Conservation (phyloP, 2,797 vertebrate species). For the Paratrypauchen microcephalus region DNA sequence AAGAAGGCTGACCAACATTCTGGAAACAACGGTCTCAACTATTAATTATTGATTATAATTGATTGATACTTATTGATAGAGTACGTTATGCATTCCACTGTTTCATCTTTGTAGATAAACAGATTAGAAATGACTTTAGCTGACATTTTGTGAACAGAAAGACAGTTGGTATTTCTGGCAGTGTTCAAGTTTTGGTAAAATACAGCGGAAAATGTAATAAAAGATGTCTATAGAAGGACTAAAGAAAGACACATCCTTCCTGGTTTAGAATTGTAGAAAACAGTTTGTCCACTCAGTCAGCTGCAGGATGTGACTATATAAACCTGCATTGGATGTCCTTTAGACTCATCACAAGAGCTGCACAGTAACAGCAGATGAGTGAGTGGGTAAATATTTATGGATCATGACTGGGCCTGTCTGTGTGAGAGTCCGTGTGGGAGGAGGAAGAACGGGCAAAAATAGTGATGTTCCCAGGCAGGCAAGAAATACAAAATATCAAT, state of each 20-base stretch:
- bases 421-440: conserved; percentile 47
- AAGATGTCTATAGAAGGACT: conserved; percentile 21
- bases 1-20: too few species aligned
- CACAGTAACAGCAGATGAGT: conserved; percentile 52
- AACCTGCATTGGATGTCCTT: conserved; percentile 53
- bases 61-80: too few species aligned
- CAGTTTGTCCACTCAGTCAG: conserved; percentile 35
- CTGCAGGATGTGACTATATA: conserved; percentile 57
- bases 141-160: background rate
- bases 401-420: conserved; percentile 38
- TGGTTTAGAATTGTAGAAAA: conserved; percentile 24
- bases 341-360: conserved; percentile 40
- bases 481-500: conserved; percentile 32
- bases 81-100: too few species aligned
- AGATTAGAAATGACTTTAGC: background rate
- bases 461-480: conserved; percentile 28
- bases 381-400: conserved; percentile 66
- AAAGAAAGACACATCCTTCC: conserved; percentile 43
- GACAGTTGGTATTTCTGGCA: background rate
- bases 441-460: conserved; percentile 49
- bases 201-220: conserved; percentile 25
- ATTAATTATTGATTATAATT: too few species aligned
- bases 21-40: too few species aligned
- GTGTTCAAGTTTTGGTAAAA: background rate
- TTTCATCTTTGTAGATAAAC: too few species aligned